Base-by-base conservation (phyloP, 1,140 invertebrate species). In the Temnothorax curvispinosus region DNA sequence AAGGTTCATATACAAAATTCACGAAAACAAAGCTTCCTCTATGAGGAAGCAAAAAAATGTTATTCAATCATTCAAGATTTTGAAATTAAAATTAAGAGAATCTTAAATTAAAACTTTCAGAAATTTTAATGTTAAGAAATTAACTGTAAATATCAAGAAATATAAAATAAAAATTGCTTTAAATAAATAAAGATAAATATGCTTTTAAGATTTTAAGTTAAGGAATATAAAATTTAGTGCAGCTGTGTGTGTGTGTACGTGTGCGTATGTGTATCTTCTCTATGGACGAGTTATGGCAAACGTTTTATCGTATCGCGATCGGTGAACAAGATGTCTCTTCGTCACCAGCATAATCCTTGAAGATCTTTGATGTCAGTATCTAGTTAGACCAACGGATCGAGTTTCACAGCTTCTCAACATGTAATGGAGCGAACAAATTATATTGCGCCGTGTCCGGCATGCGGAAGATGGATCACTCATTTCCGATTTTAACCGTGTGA, bases 361-460 rank as follows among this genome's bases (percentile, higher is more conserved):
- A 75, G 69, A 84, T 75, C 54, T 27, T 1, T 27, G 27, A 27
- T 27, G 27, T 27, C 27, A 27, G 27, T 27, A 1, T 1, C 27
- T 27, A 32, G 41, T 69, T 84, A 50, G 32, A 74, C 69, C 56
- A 47, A 62, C 80, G 54, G 69, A 62, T 84, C 80, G 69, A 56
- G 80, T 84, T 84, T 84, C 54, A 84, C 80, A 60, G 54, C 80
- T 84, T 84, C 75, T 84, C 80, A 84, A 84, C 75, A 84, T 84
- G 80, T 84, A 84, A 84, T 84, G 80, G 41, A 32, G 69, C 69
- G 80, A 60, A 74, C 69, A 84, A 84, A 84, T 84, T 84, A 84
- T 74, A 75, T 84, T 44, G 54, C 56, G 38, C 41, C 67, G 54
- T 74, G 32, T 62, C 69, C 47, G 41, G 52, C 69, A 50, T 52